These are phyloP conservation scores for Nomada ferruginata DNA, from an alignment of 2,888 invertebrate genomes.

Conservation along the genomic window DNA sequence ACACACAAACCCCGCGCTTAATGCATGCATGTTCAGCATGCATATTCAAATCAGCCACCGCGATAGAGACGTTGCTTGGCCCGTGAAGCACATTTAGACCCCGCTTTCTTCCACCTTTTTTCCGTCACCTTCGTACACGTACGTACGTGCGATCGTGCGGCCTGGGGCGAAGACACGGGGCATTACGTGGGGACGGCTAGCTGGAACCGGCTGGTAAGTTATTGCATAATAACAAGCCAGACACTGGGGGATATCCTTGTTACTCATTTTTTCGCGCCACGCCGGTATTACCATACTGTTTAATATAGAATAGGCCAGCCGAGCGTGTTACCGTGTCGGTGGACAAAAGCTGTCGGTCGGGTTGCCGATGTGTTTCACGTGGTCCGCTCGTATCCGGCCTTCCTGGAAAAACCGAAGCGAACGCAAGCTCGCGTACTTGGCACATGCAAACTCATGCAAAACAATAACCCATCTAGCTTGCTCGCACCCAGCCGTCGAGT, in stretches of 20 bases:
- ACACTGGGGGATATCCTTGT: conserved; percentile 74
- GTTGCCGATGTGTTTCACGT: conserved; percentile 17
- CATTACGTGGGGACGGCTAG: conserved; percentile 28
- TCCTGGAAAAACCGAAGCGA: conserved; percentile 63
- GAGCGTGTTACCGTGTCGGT: conserved; percentile 41
- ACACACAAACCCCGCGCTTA: conserved; percentile 69
- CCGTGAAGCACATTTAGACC: conserved; percentile 80
- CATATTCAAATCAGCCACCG: conserved; percentile 77
- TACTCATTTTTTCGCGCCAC: conserved; percentile 78
- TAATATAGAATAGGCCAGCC: conserved; percentile 78
- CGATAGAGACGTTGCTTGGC: conserved; percentile 81
- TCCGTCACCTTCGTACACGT: neutral
- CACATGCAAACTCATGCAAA: conserved; percentile 67
- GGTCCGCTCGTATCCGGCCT: conserved; percentile 37
- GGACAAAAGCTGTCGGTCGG: conserved; percentile 36
- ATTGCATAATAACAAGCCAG: conserved; percentile 82
- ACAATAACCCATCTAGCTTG: conserved; percentile 45
- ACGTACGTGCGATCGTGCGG: conserved; percentile 24
- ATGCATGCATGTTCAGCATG: conserved; percentile 75
- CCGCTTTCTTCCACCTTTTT: conserved; percentile 32
- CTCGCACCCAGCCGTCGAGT: neutral
- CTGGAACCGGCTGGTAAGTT: conserved; percentile 71
- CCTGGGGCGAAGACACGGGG: conserved; percentile 49
- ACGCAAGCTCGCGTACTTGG: conserved; percentile 67
- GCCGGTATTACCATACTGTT: conserved; percentile 81